phyloP scores from a whole-genome alignment of 2,888 invertebrate species.

The Scaptomyza cyrtandrae region DNA sequence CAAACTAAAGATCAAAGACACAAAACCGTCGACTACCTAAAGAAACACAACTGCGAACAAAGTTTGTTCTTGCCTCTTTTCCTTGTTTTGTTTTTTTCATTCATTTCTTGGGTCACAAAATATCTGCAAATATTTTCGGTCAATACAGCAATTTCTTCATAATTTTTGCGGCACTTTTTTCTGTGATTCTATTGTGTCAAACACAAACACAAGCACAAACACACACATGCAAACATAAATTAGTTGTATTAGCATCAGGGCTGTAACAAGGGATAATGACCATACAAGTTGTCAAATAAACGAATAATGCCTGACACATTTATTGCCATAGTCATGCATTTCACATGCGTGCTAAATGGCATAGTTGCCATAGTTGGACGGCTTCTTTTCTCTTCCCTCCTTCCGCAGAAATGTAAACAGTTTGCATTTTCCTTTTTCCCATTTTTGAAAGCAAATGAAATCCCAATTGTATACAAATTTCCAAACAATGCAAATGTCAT shows the following conservation, averaged over 20 bases:
- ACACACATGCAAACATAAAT: constrained; percentile 31
- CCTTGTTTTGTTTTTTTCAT: constrained; percentile 42
- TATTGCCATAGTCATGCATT: constrained; percentile 36
- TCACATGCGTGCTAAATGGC: constrained; percentile 54
- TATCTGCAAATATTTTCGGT: constrained; percentile 65
- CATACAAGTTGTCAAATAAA: constrained; percentile 68
- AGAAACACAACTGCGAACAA: constrained; percentile 12
- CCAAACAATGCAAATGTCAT: neutral
- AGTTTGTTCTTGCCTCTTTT: constrained; percentile 4
- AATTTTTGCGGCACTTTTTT: constrained; percentile 78
- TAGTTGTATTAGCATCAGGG: constrained; percentile 40
- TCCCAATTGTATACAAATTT: constrained; percentile 3
- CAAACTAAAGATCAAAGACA: constrained; percentile 49
- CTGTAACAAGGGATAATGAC: constrained; percentile 77
- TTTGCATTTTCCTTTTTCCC: constrained; percentile 19
- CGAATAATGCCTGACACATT: constrained; percentile 49
- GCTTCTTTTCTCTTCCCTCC: constrained; percentile 12
- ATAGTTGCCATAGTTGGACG: constrained; percentile 36
- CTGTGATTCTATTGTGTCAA: constrained; percentile 22
- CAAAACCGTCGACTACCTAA: constrained; percentile 41
- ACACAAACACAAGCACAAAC: constrained; percentile 15
- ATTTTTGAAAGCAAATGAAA: constrained; percentile 6
- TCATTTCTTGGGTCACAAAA: constrained; percentile 41
- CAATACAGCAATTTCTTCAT: constrained; percentile 70
- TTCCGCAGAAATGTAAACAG: constrained; percentile 39